Evolutionary conservation across 2,113 vertebrate species (phyloP).

Genomic region (Eleginops maclovinus): DNA sequence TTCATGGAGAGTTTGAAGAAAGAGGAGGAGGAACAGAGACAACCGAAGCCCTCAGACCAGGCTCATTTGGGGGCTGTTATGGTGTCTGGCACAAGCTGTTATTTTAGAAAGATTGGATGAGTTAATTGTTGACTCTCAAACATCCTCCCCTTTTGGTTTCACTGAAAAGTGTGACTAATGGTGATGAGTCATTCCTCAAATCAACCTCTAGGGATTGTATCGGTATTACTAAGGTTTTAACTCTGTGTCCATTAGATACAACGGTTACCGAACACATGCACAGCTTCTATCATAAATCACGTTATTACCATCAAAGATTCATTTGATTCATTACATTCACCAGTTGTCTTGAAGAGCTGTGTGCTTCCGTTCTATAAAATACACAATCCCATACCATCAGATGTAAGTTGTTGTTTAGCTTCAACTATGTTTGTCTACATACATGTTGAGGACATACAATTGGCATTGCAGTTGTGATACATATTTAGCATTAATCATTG

Average conservation of each 20-base stretch:
- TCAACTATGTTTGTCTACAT: neutral
- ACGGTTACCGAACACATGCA: conserved; percentile 11
- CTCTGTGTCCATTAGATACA: conserved; percentile 15
- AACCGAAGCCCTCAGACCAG: neutral
- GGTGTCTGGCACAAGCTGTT: neutral
- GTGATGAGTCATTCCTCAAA: conserved; percentile 42
- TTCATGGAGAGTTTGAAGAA: neutral
- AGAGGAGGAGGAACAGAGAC: neutral
- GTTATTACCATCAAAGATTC: conserved; percentile 50
- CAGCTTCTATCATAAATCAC: conserved; percentile 34
- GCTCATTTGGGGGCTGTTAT: neutral
- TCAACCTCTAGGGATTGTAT: conserved; percentile 35
- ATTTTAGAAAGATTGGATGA: neutral
- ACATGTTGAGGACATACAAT: conserved; percentile 10
- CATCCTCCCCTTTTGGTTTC: conserved; percentile 15
- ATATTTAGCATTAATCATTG: conserved; percentile 6
- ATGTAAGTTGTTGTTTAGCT: conserved; percentile 8
- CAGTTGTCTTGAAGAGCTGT: conserved; percentile 27
- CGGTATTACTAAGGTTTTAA: conserved; percentile 36
- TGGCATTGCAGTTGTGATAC: conserved; percentile 19
- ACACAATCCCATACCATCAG: neutral
- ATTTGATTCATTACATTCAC: conserved; percentile 15
- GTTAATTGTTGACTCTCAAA: neutral
- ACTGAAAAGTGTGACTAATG: conserved; percentile 33
- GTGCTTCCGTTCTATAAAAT: neutral